phyloP scores from a whole-genome alignment of 2,113 vertebrate species.

The Seriola rivoliana region DNA sequence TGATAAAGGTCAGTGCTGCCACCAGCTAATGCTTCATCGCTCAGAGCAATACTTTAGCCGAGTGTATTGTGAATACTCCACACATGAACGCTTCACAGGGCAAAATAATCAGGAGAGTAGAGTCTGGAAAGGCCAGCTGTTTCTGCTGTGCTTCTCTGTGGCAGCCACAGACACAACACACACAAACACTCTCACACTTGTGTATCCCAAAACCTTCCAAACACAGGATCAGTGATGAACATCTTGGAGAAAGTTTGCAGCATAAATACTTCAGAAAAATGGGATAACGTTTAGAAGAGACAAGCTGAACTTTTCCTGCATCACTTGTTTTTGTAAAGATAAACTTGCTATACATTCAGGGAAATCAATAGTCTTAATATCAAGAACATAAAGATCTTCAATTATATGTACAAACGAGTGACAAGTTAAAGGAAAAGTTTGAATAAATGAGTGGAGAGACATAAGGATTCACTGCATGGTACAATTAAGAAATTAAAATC shows the following conservation, averaged over 20 bases:
- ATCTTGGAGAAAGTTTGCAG: neutral
- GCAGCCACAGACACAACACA: slow-evolving; percentile 23
- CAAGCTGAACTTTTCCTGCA: neutral
- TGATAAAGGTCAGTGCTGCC: slow-evolving; percentile 73
- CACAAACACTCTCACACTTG: slow-evolving; percentile 1
- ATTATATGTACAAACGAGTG: no score
- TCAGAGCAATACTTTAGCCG: slow-evolving; percentile 61
- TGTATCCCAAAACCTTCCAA: slow-evolving; percentile 29
- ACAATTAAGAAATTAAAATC: no score
- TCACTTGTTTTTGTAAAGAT: neutral
- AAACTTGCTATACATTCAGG: neutral
- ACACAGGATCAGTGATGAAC: slow-evolving; percentile 28
- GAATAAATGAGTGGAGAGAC: no score
- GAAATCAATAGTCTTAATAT: neutral
- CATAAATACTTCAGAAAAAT: neutral
- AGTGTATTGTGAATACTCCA: slow-evolving; percentile 60
- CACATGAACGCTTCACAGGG: slow-evolving; percentile 68
- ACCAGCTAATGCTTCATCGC: slow-evolving; percentile 52
- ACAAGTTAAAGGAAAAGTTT: no score
- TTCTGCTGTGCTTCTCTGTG: slow-evolving; percentile 31
- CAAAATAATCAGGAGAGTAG: slow-evolving; percentile 58
- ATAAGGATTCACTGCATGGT: no score
- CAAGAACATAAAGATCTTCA: no score
- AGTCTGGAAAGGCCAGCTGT: slow-evolving; percentile 65
- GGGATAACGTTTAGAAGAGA: neutral